A percentile compares a stretch with the other conserved stretches of the same genome.
Conservation (phyloP, 2,113 vertebrate species). For the Aegotheles bennettii region DNA sequence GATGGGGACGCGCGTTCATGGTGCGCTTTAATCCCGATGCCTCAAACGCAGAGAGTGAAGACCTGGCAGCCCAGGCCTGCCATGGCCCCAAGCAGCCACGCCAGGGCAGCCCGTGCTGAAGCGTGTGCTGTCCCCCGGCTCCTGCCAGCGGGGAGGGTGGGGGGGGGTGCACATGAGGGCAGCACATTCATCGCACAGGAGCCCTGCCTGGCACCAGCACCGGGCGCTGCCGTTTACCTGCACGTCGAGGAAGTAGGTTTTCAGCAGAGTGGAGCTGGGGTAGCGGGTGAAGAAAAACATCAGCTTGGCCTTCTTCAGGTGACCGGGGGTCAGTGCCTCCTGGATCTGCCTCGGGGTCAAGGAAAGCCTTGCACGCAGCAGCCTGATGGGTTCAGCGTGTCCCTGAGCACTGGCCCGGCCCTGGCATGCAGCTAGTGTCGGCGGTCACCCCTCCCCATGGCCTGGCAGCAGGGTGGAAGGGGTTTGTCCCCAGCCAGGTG, state of each 20-base stretch:
- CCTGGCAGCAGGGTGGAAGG: background rate
- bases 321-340: conserved; percentile 88
- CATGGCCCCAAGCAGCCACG: rapidly evolving
- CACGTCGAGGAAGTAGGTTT: conserved; percentile 90
- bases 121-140: background rate
- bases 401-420: background rate
- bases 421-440: background rate
- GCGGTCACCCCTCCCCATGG: rapidly evolving
- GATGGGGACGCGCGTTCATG: rapidly evolving
- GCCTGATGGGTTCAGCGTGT: rapidly evolving
- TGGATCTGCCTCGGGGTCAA: conserved; percentile 86
- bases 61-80: background rate
- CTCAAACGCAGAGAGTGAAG: rapidly evolving
- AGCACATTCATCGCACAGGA: rapidly evolving
- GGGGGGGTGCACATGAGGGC: too few species aligned
- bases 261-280: conserved; percentile 90
- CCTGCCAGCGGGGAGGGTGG: background rate
- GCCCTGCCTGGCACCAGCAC: background rate
- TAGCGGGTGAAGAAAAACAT: conserved; percentile 99
- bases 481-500: background rate
- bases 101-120: background rate
- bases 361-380: conserved; percentile 38
- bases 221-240: conserved; percentile 74
- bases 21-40: background rate
- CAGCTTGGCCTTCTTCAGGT: conserved; percentile 96